phyloP scores from a whole-genome alignment of 2,888 invertebrate genomes.

The Chesias legatella region DNA sequence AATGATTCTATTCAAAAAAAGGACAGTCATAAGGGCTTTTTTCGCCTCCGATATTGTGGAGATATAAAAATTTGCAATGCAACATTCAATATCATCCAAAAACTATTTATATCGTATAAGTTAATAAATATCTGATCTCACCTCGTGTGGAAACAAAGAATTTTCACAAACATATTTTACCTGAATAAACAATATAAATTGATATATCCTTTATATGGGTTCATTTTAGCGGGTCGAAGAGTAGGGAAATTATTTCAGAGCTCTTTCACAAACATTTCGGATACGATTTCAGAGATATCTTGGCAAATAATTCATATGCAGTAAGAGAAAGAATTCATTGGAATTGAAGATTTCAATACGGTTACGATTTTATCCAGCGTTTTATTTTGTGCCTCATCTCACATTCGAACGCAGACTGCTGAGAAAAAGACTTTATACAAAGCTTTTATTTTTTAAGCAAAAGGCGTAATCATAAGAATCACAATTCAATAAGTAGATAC shows the following conservation, averaged over 20 bases:
- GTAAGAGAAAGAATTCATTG: slow-evolving; percentile 17
- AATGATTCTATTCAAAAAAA: no score
- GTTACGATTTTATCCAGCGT: slow-evolving; percentile 4
- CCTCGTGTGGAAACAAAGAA: slow-evolving; percentile 2
- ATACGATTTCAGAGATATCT: slow-evolving; percentile 12
- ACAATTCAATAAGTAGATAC: no score
- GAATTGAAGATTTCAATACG: slow-evolving; percentile 16
- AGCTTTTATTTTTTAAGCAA: neutral
- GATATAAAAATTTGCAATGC: no score
- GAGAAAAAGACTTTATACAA: no score
- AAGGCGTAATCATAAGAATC: no score
- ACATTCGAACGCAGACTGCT: slow-evolving; percentile 5
- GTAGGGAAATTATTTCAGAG: slow-evolving; percentile 7
- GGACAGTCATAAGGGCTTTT: no score
- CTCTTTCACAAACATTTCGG: slow-evolving; percentile 11
- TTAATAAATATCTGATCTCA: slow-evolving; percentile 1
- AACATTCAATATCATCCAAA: no score
- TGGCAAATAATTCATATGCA: slow-evolving; percentile 17
- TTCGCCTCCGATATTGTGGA: no score
- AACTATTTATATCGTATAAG: slow-evolving; percentile 8
- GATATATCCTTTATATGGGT: slow-evolving; percentile 3
- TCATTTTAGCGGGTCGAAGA: slow-evolving; percentile 6
- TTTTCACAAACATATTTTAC: slow-evolving; percentile 2
- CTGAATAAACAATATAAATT: slow-evolving; percentile 2
- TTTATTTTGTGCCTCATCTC: slow-evolving; percentile 13